Base-by-base conservation (phyloP, 2,797 vertebrate species). In the Chaetophractus vellerosus region DNA sequence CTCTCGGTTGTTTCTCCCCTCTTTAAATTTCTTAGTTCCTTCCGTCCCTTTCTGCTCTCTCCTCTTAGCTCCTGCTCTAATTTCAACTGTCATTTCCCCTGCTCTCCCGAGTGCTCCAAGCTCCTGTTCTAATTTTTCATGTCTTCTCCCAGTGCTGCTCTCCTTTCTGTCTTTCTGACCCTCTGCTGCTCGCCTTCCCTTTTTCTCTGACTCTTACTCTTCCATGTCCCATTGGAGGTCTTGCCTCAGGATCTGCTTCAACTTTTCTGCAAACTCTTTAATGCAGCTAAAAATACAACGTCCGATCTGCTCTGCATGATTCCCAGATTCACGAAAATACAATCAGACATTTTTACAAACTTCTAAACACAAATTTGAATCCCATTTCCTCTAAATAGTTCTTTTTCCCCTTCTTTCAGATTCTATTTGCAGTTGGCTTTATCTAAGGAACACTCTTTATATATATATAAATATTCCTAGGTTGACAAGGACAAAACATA, bases 81-180 rank as follows among this genome's bases (percentile, higher is more conserved):
- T 98, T 98, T 98, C 98, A 88, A 45, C 94, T 98, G 98, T 97
- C 97, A 98, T 98, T 98, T 97, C 96, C 97, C 97, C 93, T 94
- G 97, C 98, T 98, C 98, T 98, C 98, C 96, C 74, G 97, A 98
- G 98, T 98, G 97, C 98, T 98, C 98, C 80, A 93, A 97, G 97
- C 98, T 97, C 98, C 97, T 98, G 98, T 96, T 98, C 98, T 98
- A 98, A 98, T 98, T 98, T 98, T 96, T 98, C 98, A 97, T 98
- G 97, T 96, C 98, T 98, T 98, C 98, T 98, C 98, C 98, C 98
- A 97, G 97, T 11, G 97, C 98, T 97, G 97, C 97, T 98, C 97
- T 98, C 97, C 95, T 98, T 98, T 98, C 97, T 97, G 92, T 96
- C 96, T 98, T 98, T 96, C 98, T 98, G 98, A 98, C 98, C 98